Base-by-base conservation (phyloP, 1,140 invertebrate genomes). In the Whitmania pigra region DNA sequence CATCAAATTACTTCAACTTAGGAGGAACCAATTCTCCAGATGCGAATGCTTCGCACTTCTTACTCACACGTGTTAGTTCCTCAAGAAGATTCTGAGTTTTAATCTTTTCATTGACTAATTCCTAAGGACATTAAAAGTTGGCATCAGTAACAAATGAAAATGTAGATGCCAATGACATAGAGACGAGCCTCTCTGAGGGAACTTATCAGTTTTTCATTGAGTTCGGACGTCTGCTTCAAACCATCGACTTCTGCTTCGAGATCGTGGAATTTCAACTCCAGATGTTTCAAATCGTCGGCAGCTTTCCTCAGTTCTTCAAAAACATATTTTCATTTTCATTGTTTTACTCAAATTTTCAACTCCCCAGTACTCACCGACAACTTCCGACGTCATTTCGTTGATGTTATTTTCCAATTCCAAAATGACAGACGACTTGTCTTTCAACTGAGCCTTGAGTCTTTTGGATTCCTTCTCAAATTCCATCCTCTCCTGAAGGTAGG, bases 61-160 rank as follows among this genome's bases (percentile, higher is more conserved):
- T 63, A 20, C 29, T n/a, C 22, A 31, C 2, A 1, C 22, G 22
- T 31, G 29, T 11, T 7, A 63, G 57, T 63, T 63, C 57, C 11
- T 63, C 57, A 25, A 20, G 1, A 7, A 63, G 22, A 25, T 22
- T 25, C 29, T 63, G 22, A 25, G 57, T 25, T 7, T 13, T 63
- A 31, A 63, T 63, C 57, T 63, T 63, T 63, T 63, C 57, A n/a
- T 63, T 63, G 2, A 63, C 22, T 15, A 63, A 63, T 31, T 63
- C 57, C 57, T 63, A 20, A 15, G 1, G 29, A 17, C 57, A 63
- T 3, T 22, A 63, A 11, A 25, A 31, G 57, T 18, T n/a, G 57
- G 22, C 29, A 63, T 31, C 57, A 63, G 11, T 20, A 63, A 25
- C 57, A 63, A 63, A 4, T 20, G 18, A 25, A 22, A 63, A 25